Conservation (phyloP, 2,797 vertebrate species). For the Tympanoctomys barrerae region DNA sequence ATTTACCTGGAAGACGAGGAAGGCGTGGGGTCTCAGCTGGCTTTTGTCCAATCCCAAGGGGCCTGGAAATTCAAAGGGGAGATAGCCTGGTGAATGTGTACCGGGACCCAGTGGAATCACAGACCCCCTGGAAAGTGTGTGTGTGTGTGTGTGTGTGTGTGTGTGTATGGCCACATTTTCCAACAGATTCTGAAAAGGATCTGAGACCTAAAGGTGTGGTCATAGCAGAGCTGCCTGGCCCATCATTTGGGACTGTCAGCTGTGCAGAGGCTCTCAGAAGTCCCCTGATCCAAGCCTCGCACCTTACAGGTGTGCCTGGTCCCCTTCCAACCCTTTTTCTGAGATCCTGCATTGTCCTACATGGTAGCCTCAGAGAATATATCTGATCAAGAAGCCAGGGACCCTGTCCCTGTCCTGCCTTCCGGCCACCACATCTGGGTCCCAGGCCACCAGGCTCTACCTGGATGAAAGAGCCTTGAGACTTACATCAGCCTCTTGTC, state of each 20-base stretch:
- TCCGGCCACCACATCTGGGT: not conserved
- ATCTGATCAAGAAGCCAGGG: not conserved
- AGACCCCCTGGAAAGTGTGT: not conserved
- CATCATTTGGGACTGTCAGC: not conserved
- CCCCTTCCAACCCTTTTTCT: not conserved
- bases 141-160: not conserved
- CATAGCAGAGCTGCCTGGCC: not conserved
- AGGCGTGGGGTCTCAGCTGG: not conserved
- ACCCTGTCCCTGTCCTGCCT: not conserved
- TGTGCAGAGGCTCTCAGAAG: not conserved
- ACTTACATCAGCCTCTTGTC: not conserved
- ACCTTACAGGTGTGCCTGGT: not conserved
- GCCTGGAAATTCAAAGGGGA: conserved; percentile 56
- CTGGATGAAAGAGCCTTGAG: not conserved
- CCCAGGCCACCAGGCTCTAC: not conserved
- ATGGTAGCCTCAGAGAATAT: no score
- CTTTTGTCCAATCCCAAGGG: not conserved
- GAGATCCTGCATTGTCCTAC: not conserved
- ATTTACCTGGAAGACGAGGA: not conserved
- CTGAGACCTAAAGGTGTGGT: not conserved
- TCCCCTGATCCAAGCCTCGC: not conserved
- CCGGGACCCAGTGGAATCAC: not conserved
- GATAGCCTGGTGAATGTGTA: not conserved
- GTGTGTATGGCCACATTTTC: not conserved
- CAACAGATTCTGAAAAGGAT: not conserved